Base-by-base conservation (phyloP, 2,888 invertebrate genomes). In the Archips xylosteana region DNA sequence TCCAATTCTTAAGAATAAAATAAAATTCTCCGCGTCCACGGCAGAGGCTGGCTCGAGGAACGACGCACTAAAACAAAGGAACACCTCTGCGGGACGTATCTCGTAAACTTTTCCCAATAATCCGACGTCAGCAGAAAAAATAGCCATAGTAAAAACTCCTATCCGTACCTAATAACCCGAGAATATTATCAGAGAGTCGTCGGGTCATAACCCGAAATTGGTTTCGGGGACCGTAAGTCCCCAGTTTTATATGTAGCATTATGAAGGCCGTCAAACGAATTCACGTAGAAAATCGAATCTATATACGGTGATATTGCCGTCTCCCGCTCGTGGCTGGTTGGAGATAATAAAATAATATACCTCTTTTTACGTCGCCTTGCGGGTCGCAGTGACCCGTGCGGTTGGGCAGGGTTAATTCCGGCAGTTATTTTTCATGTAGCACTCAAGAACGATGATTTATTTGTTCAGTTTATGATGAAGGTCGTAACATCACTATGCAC, bases 211-310 rank as follows among this genome's bases (percentile, higher is more conserved):
- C 94, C 92, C 91, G 90, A 95, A 95, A 94, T 95, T 94, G 94
- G 94, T 94, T 94, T 93, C 91, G 94, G 94, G 94, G 94, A 93
- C 94, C 94, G 92, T 94, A 93, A 93, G 93, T 90, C 91, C 92
- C 94, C 92, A 92, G 94, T 94, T 95, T 95, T 95, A 95, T 94
- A 94, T 94, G 94, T 94, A 91, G 94, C 94, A 94, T 94, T 94
- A 94, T 94, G 95, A 94, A 93, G 94, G 94, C 94, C 95, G 95
- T 95, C 95, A 95, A 95, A 95, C 93, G 95, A 95, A 94, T 95
- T 95, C 95, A 94, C 94, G 94, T 94, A 95, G 95, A 95, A 95
- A 95, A 95, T 95, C 95, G 95, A 95, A 95, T 95, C 95, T 94
- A 94, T 95, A 95, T 94, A 94, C 94, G 94, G 91, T 88, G 92